These are phyloP conservation scores for Myopa testacea DNA, from an alignment of 2,888 invertebrate species.

Conservation along the genomic window DNA sequence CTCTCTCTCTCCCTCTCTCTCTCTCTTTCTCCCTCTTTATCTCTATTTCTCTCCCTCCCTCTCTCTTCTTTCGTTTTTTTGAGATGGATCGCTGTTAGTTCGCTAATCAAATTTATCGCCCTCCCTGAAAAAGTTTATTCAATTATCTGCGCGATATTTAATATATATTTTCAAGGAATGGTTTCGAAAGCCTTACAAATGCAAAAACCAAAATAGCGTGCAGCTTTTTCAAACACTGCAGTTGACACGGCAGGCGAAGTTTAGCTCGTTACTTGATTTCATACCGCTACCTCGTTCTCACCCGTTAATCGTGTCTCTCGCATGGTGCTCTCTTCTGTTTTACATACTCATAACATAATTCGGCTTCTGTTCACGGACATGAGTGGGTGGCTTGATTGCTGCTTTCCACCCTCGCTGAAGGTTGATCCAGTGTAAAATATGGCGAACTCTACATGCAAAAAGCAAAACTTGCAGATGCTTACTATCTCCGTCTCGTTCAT, in stretches of 20 bases:
- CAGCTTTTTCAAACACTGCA: no score
- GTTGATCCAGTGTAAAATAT: not conserved
- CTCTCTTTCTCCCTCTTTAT: no score
- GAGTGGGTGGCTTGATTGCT: not conserved
- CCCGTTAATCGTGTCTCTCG: no score
- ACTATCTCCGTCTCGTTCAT: constrained; percentile 18
- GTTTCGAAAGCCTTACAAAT: not conserved
- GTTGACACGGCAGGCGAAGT: no score
- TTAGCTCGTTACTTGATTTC: no score
- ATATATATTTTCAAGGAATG: constrained; percentile 47
- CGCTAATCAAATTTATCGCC: constrained; percentile 62
- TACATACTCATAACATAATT: no score
- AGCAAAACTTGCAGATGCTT: constrained; percentile 15
- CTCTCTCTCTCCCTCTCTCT: not conserved
- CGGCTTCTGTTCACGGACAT: not conserved
- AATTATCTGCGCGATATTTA: constrained; percentile 59
- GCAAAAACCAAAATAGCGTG: no score
- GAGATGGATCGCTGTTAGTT: constrained; percentile 14
- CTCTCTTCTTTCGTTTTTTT: not conserved
- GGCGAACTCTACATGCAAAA: constrained; percentile 6
- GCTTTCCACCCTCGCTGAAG: constrained; percentile 19
- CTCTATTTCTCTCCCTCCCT: no score
- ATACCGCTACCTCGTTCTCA: no score
- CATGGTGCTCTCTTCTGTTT: no score
- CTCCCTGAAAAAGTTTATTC: constrained; percentile 61